These are phyloP conservation scores for Neodiprion virginianus DNA, from an alignment of 1,140 invertebrate species.

Conservation along the genomic window DNA sequence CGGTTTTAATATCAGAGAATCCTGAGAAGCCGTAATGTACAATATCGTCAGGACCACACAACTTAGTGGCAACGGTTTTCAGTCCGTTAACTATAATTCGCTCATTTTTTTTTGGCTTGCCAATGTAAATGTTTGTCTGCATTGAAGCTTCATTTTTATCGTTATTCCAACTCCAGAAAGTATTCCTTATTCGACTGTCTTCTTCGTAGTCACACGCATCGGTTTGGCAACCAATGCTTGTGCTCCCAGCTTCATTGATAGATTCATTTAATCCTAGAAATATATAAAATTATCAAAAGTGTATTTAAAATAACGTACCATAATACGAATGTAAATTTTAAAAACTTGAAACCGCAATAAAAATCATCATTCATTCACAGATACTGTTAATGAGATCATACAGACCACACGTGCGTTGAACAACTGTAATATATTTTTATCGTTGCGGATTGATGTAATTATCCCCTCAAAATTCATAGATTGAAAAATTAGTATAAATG, in stretches of 20 bases:
- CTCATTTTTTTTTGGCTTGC: neutral
- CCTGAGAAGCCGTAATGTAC: neutral
- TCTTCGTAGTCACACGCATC: neutral
- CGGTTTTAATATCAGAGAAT: constrained; percentile 9
- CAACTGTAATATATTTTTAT: too few species aligned
- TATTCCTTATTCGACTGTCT: neutral
- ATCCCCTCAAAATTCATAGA: too few species aligned
- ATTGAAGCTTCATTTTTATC: neutral
- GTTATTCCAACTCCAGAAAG: neutral
- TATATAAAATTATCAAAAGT: neutral
- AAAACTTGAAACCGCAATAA: too few species aligned
- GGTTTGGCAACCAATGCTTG: neutral
- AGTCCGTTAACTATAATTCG: neutral
- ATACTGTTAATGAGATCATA: neutral
- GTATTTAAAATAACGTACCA: neutral
- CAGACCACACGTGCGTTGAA: too few species aligned
- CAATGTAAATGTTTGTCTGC: neutral
- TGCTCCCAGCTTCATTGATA: neutral
- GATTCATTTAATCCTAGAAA: neutral
- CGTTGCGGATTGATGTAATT: too few species aligned
- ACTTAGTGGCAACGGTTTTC: neutral
- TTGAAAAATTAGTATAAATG: too few species aligned
- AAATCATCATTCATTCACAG: neutral
- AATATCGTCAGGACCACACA: neutral
- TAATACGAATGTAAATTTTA: too few species aligned